phyloP scores from a whole-genome alignment of 1,140 invertebrate species.

The Rhopalosiphum maidis region DNA sequence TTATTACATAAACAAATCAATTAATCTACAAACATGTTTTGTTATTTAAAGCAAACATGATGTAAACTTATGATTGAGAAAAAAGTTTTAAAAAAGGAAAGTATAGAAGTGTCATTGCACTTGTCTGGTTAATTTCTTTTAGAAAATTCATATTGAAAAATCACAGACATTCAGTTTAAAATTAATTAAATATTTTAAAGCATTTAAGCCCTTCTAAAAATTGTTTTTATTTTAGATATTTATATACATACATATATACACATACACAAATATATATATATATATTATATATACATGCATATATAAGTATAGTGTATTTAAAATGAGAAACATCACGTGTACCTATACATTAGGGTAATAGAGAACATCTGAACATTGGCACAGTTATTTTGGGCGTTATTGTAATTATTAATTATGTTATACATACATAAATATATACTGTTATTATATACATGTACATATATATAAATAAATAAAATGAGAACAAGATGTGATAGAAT shows the following conservation, averaged over 20 bases:
- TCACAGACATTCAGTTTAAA: slow-evolving; percentile 49
- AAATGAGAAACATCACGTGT: slow-evolving; percentile 44
- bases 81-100: slow-evolving; percentile 39
- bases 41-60: slow-evolving; percentile 41
- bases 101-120: slow-evolving; percentile 54
- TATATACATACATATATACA: background rate
- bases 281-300: slow-evolving; percentile 16
- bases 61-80: slow-evolving; percentile 30
- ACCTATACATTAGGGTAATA: background rate
- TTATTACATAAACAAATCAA: slow-evolving; percentile 35
- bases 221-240: background rate
- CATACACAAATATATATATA: background rate
- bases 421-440: slow-evolving; percentile 39
- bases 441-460: slow-evolving; percentile 12
- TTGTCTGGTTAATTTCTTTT: slow-evolving; percentile 33
- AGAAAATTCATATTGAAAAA: slow-evolving; percentile 49
- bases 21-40: slow-evolving; percentile 41
- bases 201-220: slow-evolving; percentile 31
- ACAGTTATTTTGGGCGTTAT: slow-evolving; percentile 54
- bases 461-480: slow-evolving; percentile 46
- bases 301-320: slow-evolving; percentile 31
- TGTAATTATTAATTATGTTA: slow-evolving; percentile 38
- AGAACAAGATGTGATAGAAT: slow-evolving; percentile 50
- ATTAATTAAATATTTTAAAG: slow-evolving; percentile 40
- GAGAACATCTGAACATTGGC: slow-evolving; percentile 45